Percentiles rank a stretch among this genome's conserved stretches.
phyloP scores from a whole-genome alignment of 2,888 invertebrate genomes.

The Hirtodrosophila trivittata region DNA sequence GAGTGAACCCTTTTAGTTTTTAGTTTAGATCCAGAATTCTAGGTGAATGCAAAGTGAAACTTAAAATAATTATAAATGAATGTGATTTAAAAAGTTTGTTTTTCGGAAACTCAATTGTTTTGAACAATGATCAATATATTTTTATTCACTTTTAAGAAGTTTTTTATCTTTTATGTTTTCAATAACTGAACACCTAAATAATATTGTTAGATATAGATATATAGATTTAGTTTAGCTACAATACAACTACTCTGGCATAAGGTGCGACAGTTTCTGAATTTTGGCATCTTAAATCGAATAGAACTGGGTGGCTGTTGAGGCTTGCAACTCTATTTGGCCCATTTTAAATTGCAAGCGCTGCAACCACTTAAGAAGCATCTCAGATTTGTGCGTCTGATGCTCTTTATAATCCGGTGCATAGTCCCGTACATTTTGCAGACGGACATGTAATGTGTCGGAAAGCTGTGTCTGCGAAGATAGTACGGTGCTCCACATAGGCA shows the following conservation, averaged over 20 bases:
- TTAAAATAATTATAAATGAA: no score
- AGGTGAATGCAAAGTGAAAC: constrained; percentile 1
- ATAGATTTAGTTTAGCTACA: no score
- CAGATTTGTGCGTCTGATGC: constrained; percentile 83
- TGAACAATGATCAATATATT: constrained; percentile 8
- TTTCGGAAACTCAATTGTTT: background rate
- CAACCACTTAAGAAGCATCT: constrained; percentile 91
- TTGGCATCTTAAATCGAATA: constrained; percentile 89
- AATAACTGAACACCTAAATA: no score
- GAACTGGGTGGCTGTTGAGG: constrained; percentile 95
- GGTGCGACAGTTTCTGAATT: no score
- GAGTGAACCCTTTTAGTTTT: no score
- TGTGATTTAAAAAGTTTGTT: constrained; percentile 12
- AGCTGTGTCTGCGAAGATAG: constrained; percentile 96
- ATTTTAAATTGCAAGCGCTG: constrained; percentile 98
- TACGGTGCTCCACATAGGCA: constrained; percentile 98
- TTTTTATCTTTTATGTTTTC: no score
- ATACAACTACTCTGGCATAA: no score
- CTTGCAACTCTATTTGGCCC: constrained; percentile 97
- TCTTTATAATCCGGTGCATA: constrained; percentile 86
- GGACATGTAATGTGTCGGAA: constrained; percentile 93
- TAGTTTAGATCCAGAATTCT: no score
- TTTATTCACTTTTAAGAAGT: background rate
- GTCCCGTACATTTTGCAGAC: constrained; percentile 94
- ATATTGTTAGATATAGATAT: no score